phyloP scores from a whole-genome alignment of 2,797 vertebrate genomes.

The Thaleichthys pacificus region DNA sequence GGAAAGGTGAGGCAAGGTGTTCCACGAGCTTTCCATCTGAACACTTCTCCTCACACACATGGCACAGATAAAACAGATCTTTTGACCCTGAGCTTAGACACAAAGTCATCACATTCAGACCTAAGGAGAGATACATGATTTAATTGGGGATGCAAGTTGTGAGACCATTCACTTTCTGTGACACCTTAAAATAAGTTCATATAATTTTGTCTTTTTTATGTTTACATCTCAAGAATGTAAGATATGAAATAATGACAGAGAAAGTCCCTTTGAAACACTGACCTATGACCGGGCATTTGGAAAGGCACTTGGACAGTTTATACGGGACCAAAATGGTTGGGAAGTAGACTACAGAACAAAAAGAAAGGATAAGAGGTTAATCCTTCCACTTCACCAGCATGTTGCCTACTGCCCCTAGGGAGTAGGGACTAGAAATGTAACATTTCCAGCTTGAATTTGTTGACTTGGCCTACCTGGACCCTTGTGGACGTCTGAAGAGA shows the following conservation, averaged over 20 bases:
- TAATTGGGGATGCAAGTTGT: no score
- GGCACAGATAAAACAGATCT: slow-evolving; percentile 57
- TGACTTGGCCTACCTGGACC: no score
- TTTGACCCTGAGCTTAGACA: slow-evolving; percentile 19
- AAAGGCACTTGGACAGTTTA: accelerated
- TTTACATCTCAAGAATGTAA: no score
- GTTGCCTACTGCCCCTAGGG: no score
- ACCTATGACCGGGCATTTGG: slow-evolving; percentile 34
- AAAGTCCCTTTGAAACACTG: slow-evolving; percentile 2
- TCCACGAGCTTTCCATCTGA: accelerated
- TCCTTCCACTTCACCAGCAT: neutral
- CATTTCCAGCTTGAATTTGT: no score
- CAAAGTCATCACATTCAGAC: slow-evolving; percentile 53
- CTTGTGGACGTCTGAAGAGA: no score
- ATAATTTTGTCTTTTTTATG: no score
- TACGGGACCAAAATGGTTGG: slow-evolving; percentile 6
- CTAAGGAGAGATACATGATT: slow-evolving; percentile 35
- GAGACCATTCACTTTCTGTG: no score
- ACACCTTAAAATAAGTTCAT: no score
- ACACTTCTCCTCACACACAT: slow-evolving; percentile 50
- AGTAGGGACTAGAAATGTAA: no score
- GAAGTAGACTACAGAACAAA: slow-evolving; percentile 25
- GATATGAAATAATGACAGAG: neutral
- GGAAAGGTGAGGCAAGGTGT: slow-evolving; percentile 44
- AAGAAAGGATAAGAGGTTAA: neutral